Base-by-base conservation (phyloP, 2,797 vertebrate genomes). In the Paguma larvata region DNA sequence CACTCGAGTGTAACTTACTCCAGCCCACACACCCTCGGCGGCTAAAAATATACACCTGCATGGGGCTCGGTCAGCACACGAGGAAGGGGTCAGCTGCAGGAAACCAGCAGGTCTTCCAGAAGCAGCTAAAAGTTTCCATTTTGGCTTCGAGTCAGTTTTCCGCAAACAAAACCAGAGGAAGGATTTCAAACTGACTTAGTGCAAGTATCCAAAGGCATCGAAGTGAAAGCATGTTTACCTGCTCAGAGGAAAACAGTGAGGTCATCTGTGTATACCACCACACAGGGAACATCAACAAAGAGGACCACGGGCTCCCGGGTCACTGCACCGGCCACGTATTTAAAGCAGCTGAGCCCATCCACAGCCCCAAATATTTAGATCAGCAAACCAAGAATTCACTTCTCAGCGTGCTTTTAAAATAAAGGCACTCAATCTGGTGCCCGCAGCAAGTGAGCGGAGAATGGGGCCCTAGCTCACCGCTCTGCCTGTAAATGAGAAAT, bases 61-160 rank as follows among this genome's bases (percentile, higher is more conserved):
- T 0, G 0, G 68, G 75, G 38, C 48, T 41, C 85, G 6, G 51
- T 6, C 11, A 0, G 30, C 70, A 21, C 9, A 2, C 0, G 0
- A 8, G 25, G 38, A 79, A 48, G 27, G 23, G 25, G 11, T 10
- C 12, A 2, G 23, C 85, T 23, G 13, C 2, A 0, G 11, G 0
- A 44, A 12, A 10, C 30, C 0, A 19, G 63, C 18, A 1, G 10
- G 8, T 13, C 70, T 56, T 73, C 46, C 15, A 51, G n/a, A 41
- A 38, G 25, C 23, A 27, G 18, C n/a, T 0, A 32, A 7, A 48
- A 8, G 67, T 34, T 63, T 51, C 83, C 38, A 13, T 6, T 7
- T 32, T n/a, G n/a, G 56, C 46, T 46, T 85, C 93, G 62, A 53
- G 53, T 10, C 56, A 56, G 27, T 56, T 23, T 14, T 2, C 46